A percentile compares a stretch with the other conserved stretches of the same genome.
Evolutionary conservation across 2,797 vertebrate genomes (phyloP).

Genomic region (Cuniculus paca): DNA sequence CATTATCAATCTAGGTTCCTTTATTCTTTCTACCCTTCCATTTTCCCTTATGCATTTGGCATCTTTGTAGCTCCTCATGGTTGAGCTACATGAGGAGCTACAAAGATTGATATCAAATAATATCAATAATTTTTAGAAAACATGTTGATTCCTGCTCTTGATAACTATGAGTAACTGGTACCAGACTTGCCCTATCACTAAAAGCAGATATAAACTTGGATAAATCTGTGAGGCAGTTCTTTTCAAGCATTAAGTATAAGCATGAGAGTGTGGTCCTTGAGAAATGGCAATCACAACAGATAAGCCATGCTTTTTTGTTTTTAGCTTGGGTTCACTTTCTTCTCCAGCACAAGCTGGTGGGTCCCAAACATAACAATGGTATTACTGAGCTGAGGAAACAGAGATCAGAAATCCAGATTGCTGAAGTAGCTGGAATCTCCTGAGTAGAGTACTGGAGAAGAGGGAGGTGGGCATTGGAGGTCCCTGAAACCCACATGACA

Average conservation of each 20-base stretch:
- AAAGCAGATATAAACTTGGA: constrained; percentile 18
- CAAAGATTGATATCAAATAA: too few species aligned
- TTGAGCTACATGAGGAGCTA: too few species aligned
- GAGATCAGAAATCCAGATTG: not conserved
- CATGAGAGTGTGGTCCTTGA: not conserved
- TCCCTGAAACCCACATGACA: not conserved
- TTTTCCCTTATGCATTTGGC: not conserved
- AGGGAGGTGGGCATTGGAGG: not conserved
- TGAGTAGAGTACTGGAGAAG: not conserved
- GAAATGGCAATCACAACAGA: not conserved
- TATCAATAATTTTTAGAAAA: not conserved
- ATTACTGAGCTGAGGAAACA: not conserved
- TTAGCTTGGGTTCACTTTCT: not conserved
- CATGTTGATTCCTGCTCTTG: not conserved
- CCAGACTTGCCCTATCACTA: not conserved
- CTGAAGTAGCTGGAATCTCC: not conserved
- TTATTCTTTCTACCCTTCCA: not conserved
- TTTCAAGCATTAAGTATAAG: not conserved
- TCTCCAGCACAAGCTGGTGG: not conserved
- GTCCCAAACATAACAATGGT: not conserved
- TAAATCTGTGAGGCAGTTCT: not conserved
- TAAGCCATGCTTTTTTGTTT: not conserved
- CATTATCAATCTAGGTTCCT: not conserved
- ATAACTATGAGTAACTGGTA: not conserved
- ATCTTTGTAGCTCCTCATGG: not conserved